Conservation (phyloP, 2,797 vertebrate species). For the Pelochelys cantorii region DNA sequence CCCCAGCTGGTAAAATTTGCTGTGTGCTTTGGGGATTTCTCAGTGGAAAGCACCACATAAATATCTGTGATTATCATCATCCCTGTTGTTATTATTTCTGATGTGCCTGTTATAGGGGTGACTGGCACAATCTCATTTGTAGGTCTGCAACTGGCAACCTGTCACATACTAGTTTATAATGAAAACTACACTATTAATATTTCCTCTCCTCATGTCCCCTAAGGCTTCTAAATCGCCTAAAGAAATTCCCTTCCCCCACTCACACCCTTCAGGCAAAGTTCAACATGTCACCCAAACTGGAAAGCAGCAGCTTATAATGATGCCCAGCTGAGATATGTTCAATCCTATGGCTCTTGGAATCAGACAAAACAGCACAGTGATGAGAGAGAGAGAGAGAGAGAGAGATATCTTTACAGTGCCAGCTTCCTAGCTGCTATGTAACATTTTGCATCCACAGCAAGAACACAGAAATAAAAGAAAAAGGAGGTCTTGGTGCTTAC, state of each 20-base stretch:
- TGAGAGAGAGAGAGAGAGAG: neutral
- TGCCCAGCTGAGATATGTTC: slow-evolving; percentile 49
- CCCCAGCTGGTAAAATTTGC: slow-evolving; percentile 15
- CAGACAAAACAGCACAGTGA: neutral
- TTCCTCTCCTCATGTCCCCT: slow-evolving; percentile 62
- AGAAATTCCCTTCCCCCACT: slow-evolving; percentile 14
- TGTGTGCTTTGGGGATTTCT: slow-evolving; percentile 40
- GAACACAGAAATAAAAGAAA: neutral
- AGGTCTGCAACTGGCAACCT: slow-evolving; percentile 72
- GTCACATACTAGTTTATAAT: slow-evolving; percentile 69
- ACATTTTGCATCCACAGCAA: neutral
- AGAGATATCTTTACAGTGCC: neutral
- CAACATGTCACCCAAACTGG: slow-evolving; percentile 23
- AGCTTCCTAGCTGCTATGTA: slow-evolving; percentile 16
- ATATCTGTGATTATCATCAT: slow-evolving; percentile 52
- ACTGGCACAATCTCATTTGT: slow-evolving; percentile 68
- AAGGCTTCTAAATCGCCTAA: slow-evolving; percentile 69
- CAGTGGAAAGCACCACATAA: slow-evolving; percentile 44
- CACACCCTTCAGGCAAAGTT: slow-evolving; percentile 67
- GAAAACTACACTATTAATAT: slow-evolving; percentile 56
- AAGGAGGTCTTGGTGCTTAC: neutral
- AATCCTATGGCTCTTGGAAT: slow-evolving; percentile 45
- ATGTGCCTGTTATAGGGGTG: slow-evolving; percentile 65
- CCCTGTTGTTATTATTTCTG: slow-evolving; percentile 68
- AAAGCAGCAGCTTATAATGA: neutral